Percentiles rank a stretch among this genome's conserved stretches.
Evolutionary conservation across 2,113 vertebrate genomes (phyloP).

Genomic region (Pongo pygmaeus): DNA sequence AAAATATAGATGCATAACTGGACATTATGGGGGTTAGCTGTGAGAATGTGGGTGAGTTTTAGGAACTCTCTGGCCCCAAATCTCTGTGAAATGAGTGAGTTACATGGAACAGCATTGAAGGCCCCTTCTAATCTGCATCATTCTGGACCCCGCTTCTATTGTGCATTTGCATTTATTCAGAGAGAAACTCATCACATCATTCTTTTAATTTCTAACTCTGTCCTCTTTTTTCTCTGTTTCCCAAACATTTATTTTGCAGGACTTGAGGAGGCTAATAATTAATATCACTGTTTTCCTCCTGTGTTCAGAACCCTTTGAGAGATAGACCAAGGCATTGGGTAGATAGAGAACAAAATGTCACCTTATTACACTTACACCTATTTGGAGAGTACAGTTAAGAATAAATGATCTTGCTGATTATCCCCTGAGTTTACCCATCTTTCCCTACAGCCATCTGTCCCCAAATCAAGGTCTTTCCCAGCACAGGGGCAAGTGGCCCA

Average conservation of each 20-base stretch:
- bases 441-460: fast-evolving
- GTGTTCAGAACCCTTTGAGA: neutral
- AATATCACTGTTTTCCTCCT: neutral
- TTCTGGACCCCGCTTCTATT: neutral
- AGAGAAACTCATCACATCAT: neutral
- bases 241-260: too few relatives aligned
- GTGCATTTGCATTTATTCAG: neutral
- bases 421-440: neutral
- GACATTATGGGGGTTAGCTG: neutral
- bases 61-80: fast-evolving
- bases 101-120: fast-evolving
- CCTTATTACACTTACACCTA: neutral
- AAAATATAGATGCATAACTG: too few relatives aligned
- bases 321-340: neutral
- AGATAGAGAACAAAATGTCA: neutral
- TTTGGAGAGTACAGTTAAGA: neutral
- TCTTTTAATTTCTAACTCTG: neutral
- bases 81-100: fast-evolving
- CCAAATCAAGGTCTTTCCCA: neutral
- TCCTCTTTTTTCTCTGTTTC: neutral
- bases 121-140: fast-evolving
- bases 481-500: fast-evolving
- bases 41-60: neutral
- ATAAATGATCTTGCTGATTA: too few relatives aligned
- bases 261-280: too few relatives aligned